A percentile compares a stretch with the other conserved stretches of the same genome.
Conservation (phyloP, 2,113 vertebrate species). For the Hiodon alosoides region DNA sequence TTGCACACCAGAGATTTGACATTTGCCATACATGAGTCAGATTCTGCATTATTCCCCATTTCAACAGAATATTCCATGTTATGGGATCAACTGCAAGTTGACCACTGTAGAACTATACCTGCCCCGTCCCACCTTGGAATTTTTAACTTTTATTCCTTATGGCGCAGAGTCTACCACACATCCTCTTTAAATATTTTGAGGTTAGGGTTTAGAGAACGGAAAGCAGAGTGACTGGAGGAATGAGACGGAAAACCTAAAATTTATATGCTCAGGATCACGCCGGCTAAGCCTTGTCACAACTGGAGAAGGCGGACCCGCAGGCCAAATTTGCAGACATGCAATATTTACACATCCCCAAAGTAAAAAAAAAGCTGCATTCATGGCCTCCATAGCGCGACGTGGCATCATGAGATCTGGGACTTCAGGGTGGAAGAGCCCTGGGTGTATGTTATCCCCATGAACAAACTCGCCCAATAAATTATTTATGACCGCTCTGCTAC, state of each 20-base stretch:
- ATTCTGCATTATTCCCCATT: no score
- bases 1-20: no score
- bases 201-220: background rate
- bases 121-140: no score
- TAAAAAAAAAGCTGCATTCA: background rate
- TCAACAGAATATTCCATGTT: no score
- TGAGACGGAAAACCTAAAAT: background rate
- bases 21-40: no score
- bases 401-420: background rate
- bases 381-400: background rate
- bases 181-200: background rate
- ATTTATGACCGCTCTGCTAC: background rate
- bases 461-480: background rate
- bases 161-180: no score
- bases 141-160: no score
- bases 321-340: background rate
- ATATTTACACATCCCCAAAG: slow-evolving; percentile 13
- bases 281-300: background rate
- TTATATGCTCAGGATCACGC: background rate
- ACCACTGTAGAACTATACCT: no score
- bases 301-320: background rate
- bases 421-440: background rate
- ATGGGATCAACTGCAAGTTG: no score
- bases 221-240: no score
- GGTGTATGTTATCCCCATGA: background rate